Base-by-base conservation (phyloP, 2,113 vertebrate genomes). In the Neolamprologus fasciatus region DNA sequence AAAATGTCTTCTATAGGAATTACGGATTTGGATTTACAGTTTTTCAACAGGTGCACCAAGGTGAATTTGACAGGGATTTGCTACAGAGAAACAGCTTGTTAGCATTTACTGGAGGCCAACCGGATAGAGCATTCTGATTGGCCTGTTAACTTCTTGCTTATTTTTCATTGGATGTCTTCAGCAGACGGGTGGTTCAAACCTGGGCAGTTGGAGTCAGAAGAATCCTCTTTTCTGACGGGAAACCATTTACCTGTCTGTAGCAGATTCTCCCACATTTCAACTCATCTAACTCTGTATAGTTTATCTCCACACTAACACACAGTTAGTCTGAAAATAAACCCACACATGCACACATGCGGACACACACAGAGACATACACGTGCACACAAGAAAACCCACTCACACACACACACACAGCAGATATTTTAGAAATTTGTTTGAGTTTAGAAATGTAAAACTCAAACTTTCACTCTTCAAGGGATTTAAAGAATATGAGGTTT, bases 271-370 rank as follows among this genome's bases (percentile, higher is more conserved):
- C 58, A 35, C 17, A 63, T 63, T 63, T 63, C 58, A n/a, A 63
- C 31, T 63, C 31, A 63, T 63, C 2, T 35, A 63, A 63, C 31
- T 63, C 58, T 63, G 58, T 35, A 63, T 33, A 63, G 28, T 63
- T 63, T 33, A 35, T 63, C 17, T 35, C 58, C 58, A 35, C 10
- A 66, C 31, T 66, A 66, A 66, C 17, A 66, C 61, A n/a, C 17
- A 35, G 31, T 63, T 35, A 63, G 28, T 63, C 58, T 63, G 16
- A 63, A 33, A 63, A 35, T 63, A 63, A 63, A 4, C 58, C 58
- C 58, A 63, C 58, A 63, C 1, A 7, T 63, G 58, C 58, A 63
- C 58, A 35, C 58, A 33, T 63, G 28, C 0, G 0, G 58, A n/a
- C 31, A 63, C 58, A 35, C 17, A 63, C 9, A 63, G 5, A 63